phyloP scores from a whole-genome alignment of 2,797 vertebrate species.

The Clarias laeviceps region DNA sequence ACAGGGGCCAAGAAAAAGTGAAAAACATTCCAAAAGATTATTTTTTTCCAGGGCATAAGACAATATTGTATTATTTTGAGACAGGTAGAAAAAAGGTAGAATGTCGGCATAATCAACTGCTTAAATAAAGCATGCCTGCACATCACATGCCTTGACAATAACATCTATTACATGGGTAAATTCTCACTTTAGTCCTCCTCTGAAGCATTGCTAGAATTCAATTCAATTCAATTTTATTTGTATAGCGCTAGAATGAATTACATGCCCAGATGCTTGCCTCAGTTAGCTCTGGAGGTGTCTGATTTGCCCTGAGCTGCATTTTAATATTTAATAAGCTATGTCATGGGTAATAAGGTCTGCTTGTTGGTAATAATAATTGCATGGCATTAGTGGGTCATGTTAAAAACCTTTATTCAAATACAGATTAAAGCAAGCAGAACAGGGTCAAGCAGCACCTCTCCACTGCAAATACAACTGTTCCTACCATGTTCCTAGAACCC shows the following conservation, averaged over 20 bases:
- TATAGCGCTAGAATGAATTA: neutral
- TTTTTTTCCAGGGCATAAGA: neutral
- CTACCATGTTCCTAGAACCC: neutral
- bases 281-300: constrained; percentile 24
- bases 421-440: constrained; percentile 16
- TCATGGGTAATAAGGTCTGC: constrained; percentile 45
- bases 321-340: constrained; percentile 57
- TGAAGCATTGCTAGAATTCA: neutral
- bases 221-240: no score
- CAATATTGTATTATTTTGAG: neutral
- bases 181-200: neutral
- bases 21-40: neutral
- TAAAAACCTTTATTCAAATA: constrained; percentile 59
- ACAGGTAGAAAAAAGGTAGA: neutral
- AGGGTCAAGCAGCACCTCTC: neutral
- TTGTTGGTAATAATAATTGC: constrained; percentile 58
- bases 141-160: neutral
- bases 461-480: neutral
- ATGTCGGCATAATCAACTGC: neutral
- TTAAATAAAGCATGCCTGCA: neutral
- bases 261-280: constrained; percentile 32
- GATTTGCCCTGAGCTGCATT: constrained; percentile 44
- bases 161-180: neutral
- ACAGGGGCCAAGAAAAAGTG: neutral
- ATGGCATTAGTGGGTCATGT: constrained; percentile 55